Conservation (phyloP, 2,113 vertebrate genomes). For the Burhinus bistriatus region DNA sequence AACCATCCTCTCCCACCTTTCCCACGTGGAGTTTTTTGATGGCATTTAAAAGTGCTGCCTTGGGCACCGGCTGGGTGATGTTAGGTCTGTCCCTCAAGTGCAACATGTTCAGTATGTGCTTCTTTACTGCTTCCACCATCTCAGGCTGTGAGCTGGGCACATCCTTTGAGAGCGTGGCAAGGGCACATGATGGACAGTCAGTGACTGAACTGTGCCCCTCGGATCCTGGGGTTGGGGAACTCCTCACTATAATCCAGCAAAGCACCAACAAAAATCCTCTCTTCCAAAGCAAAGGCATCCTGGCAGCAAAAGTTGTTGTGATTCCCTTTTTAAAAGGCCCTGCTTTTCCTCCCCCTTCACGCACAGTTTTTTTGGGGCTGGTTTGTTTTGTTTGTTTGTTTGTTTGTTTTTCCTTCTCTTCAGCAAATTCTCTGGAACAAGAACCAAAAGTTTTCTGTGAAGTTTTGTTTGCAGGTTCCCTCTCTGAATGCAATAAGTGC, state of each 20-base stretch:
- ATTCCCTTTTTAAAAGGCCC: conserved; percentile 77
- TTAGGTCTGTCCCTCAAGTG: conserved; percentile 95
- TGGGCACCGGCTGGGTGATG: conserved; percentile 94
- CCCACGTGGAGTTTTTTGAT: conserved; percentile 96
- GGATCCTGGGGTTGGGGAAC: conserved; percentile 78
- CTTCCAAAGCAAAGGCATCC: conserved; percentile 84
- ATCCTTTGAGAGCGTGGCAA: conserved; percentile 83
- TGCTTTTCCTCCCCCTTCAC: conserved; percentile 71
- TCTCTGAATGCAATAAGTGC: conserved; percentile 79
- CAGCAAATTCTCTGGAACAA: conserved; percentile 80
- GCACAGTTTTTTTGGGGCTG: conserved; percentile 65
- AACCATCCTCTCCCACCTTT: conserved; percentile 91
- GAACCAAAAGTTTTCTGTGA: conserved; percentile 84
- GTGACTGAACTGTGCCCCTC: conserved; percentile 71
- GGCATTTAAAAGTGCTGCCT: conserved; percentile 95
- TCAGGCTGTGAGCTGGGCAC: conserved; percentile 81
- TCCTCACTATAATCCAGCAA: conserved; percentile 77
- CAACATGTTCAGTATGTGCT: conserved; percentile 93
- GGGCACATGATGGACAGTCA: conserved; percentile 88
- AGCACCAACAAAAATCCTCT: conserved; percentile 81
- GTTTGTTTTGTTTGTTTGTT: conserved; percentile 45
- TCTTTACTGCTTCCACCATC: conserved; percentile 95
- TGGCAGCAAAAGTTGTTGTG: conserved; percentile 79
- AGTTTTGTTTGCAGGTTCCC: conserved; percentile 82
- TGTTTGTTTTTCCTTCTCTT: conserved; percentile 71